phyloP scores from a whole-genome alignment of 2,888 invertebrate genomes.

The Macrosoma leucophasiata region DNA sequence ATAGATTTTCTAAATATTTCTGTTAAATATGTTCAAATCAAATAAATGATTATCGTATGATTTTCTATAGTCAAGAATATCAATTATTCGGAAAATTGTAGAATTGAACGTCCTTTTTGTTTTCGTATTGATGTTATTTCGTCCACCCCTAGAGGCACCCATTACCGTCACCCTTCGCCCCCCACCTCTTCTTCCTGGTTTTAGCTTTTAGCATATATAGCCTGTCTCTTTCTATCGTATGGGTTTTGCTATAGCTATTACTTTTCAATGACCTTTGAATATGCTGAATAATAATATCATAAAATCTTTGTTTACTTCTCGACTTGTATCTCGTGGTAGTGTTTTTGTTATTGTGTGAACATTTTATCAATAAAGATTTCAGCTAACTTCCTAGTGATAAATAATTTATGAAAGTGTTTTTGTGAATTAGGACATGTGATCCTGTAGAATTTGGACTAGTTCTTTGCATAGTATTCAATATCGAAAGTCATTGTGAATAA shows the following conservation, averaged over 20 bases:
- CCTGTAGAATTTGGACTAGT: conserved; percentile 23
- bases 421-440: conserved; percentile 10
- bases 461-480: conserved; percentile 43
- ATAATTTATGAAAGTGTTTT: conserved; percentile 9
- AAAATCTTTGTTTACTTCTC: conserved; percentile 72
- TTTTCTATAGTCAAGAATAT: too few relatives aligned
- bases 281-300: conserved; percentile 58
- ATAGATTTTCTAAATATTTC: too few relatives aligned
- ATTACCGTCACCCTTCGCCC: conserved; percentile 16
- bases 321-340: conserved; percentile 51
- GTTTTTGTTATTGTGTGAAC: conserved; percentile 69
- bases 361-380: conserved; percentile 33
- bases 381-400: too few relatives aligned
- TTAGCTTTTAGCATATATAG: conserved; percentile 21
- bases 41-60: too few relatives aligned
- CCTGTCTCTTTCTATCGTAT: conserved; percentile 36
- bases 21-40: too few relatives aligned
- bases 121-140: too few relatives aligned
- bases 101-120: too few relatives aligned
- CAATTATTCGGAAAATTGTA: too few relatives aligned
- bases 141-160: too few relatives aligned
- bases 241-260: conserved; percentile 29
- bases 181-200: conserved; percentile 19
- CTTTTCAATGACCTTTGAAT: conserved; percentile 66
- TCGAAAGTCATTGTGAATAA: conserved; percentile 69